These are phyloP conservation scores for Gari tellinella DNA, from an alignment of 2,888 invertebrate species.

Conservation along the genomic window DNA sequence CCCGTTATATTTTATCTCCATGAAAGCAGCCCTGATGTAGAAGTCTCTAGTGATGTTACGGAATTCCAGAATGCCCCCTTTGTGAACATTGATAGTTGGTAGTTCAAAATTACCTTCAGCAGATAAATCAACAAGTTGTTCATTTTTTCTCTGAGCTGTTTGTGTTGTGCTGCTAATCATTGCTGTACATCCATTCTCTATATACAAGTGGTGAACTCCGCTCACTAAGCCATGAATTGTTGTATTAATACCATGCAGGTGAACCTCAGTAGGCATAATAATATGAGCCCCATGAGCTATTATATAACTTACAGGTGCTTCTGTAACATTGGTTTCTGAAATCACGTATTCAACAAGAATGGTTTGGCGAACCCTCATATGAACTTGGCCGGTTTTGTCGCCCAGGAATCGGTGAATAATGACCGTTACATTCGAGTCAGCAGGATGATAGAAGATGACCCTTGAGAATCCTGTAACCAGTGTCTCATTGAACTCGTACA, in stretches of 20 bases:
- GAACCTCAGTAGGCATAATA: conserved; percentile 74
- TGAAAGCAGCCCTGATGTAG: conserved; percentile 65
- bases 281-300: conserved; percentile 71
- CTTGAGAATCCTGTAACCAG: conserved; percentile 70
- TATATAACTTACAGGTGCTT: conserved; percentile 75
- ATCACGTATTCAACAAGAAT: conserved; percentile 71
- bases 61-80: conserved; percentile 63
- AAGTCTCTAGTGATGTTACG: conserved; percentile 60
- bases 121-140: conserved; percentile 57
- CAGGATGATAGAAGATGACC: conserved; percentile 69
- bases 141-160: conserved; percentile 69
- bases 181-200: conserved; percentile 66
- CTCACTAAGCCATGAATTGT: conserved; percentile 68
- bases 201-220: conserved; percentile 76
- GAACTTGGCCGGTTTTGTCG: conserved; percentile 74
- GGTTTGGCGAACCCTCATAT: conserved; percentile 66
- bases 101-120: conserved; percentile 69
- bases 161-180: conserved; percentile 68
- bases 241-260: conserved; percentile 74
- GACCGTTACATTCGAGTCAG: conserved; percentile 44
- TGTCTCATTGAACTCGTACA: conserved; percentile 74
- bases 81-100: conserved; percentile 70
- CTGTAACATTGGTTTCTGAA: conserved; percentile 72
- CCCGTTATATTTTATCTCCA: conserved; percentile 73
- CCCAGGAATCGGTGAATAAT: conserved; percentile 69